These are phyloP conservation scores for Aix galericulata DNA, from an alignment of 2,113 vertebrate genomes.

Conservation along the genomic window DNA sequence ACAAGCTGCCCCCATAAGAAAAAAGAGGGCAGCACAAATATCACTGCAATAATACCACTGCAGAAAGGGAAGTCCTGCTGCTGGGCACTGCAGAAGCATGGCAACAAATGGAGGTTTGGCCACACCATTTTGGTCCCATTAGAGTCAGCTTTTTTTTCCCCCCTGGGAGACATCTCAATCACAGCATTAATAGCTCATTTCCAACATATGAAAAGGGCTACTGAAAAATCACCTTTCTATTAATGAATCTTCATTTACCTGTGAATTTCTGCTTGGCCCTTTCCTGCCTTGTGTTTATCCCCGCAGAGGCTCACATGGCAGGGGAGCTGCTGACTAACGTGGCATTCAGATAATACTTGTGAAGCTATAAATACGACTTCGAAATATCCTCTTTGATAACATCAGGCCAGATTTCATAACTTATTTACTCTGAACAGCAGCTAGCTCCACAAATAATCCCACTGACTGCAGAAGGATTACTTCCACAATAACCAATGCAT, in stretches of 20 bases:
- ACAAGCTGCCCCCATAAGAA: neutral
- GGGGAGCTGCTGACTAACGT: accelerated
- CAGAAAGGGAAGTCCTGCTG: neutral
- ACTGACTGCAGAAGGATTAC: neutral
- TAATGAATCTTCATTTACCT: neutral
- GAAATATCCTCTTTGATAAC: constrained; percentile 20
- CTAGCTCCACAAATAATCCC: constrained; percentile 11
- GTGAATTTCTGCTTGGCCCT: neutral
- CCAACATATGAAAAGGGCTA: neutral
- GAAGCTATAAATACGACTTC: neutral
- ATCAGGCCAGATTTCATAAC: constrained; percentile 22
- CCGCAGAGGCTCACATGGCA: accelerated
- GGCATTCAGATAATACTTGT: neutral
- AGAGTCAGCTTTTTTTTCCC: neutral
- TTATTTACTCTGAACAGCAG: constrained; percentile 33
- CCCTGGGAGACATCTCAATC: neutral
- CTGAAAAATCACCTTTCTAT: neutral
- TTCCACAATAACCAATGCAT: accelerated
- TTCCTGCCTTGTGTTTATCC: neutral
- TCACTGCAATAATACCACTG: accelerated
- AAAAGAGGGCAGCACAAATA: neutral
- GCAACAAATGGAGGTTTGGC: neutral
- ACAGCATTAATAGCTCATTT: neutral
- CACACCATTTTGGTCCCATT: neutral
- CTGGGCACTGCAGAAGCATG: neutral